These are phyloP conservation scores for Unio delphinus DNA, from an alignment of 2,888 invertebrate genomes.

Conservation along the genomic window DNA sequence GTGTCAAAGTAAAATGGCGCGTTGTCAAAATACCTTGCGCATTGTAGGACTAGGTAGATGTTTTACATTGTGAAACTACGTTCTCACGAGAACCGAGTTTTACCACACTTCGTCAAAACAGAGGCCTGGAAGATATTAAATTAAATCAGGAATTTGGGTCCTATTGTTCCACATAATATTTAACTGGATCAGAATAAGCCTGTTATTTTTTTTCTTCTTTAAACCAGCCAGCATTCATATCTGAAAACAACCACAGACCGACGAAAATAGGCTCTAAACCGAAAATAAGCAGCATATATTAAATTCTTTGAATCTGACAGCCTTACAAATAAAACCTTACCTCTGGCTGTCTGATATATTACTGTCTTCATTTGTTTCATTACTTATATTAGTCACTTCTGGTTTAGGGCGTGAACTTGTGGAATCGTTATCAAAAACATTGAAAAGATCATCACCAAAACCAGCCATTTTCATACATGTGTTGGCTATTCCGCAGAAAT, in stretches of 20 bases:
- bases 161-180: no score
- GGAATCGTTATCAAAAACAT: conserved; percentile 58
- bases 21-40: no score
- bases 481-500: conserved; percentile 14
- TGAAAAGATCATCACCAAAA: conserved; percentile 62
- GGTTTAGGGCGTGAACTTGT: conserved; percentile 18
- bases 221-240: neutral
- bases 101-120: no score
- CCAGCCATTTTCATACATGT: conserved; percentile 49
- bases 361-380: neutral
- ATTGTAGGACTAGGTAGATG: no score
- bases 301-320: neutral
- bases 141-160: no score
- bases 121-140: no score
- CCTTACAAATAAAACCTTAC: conserved; percentile 5
- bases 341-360: conserved; percentile 16
- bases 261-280: neutral
- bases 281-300: neutral
- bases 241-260: neutral
- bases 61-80: no score
- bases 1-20: no score
- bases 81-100: no score
- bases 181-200: no score
- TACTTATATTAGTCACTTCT: conserved; percentile 1
- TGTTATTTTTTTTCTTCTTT: no score